These are phyloP conservation scores for Acanthisitta chloris DNA, from an alignment of 2,113 vertebrate genomes.

Conservation along the genomic window DNA sequence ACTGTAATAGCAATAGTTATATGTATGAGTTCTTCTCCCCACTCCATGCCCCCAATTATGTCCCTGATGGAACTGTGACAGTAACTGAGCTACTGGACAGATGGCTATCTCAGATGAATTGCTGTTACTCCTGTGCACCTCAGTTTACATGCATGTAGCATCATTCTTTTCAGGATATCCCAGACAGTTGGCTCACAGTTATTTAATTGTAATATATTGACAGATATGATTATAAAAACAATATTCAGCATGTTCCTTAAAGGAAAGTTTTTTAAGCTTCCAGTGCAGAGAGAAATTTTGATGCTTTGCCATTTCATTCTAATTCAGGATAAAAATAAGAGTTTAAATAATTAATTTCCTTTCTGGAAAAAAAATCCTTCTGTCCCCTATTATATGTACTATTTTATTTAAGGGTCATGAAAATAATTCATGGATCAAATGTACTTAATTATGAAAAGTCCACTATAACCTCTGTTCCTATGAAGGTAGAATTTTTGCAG, in stretches of 20 bases:
- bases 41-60: rapidly evolving
- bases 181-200: not conserved
- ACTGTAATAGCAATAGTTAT: not conserved
- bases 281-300: not conserved
- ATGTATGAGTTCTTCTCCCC: not conserved
- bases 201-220: not conserved
- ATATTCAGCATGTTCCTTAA: not conserved
- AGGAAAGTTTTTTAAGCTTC: not conserved
- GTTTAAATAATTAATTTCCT: not conserved
- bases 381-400: not conserved
- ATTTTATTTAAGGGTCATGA: not conserved
- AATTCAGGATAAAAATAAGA: not conserved
- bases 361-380: not conserved
- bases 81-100: not conserved
- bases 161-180: not conserved
- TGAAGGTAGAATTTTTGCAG: not conserved
- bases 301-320: not conserved
- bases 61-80: not conserved
- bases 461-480: not conserved
- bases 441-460: conserved; percentile 7
- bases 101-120: not conserved
- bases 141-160: not conserved
- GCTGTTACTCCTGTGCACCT: not conserved
- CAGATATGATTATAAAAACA: not conserved
- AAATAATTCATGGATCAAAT: not conserved